A percentile compares a stretch with the other conserved stretches of the same genome.
Evolutionary conservation across 37 sponge, comb jelly and placozoan genomes (phyloP).

Genomic region (Beroe forskalii): DNA sequence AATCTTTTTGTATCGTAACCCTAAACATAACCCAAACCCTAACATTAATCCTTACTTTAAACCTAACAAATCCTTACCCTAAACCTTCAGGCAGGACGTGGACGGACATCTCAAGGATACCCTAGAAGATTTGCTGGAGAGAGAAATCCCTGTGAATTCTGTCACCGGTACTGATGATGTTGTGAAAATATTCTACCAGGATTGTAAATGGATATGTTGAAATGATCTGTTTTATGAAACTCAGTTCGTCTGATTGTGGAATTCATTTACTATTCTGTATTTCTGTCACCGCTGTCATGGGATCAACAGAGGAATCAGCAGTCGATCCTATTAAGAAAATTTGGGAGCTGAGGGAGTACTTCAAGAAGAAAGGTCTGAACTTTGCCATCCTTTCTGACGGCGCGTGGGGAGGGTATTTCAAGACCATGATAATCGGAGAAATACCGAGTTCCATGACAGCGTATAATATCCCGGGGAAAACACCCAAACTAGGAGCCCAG

Average conservation of each 20-base stretch:
- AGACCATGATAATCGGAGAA: slow-evolving; percentile 13
- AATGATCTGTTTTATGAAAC: too few relatives aligned
- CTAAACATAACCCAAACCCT: too few relatives aligned
- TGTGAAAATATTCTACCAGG: too few relatives aligned
- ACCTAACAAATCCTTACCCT: too few relatives aligned
- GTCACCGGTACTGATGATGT: too few relatives aligned
- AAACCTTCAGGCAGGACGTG: too few relatives aligned
- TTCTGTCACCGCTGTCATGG: not conserved
- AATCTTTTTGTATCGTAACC: too few relatives aligned
- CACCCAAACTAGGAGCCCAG: not conserved
- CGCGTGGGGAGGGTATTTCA: slow-evolving; percentile 64
- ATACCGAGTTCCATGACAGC: too few relatives aligned
- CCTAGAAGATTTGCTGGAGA: not conserved
- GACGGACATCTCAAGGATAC: not conserved
- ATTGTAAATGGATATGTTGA: too few relatives aligned
- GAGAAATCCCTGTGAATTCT: not conserved
- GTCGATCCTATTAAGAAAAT: not conserved
- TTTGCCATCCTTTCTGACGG: slow-evolving; percentile 16
- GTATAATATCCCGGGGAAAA: not conserved
- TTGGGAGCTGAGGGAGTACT: not conserved
- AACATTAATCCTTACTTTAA: too few relatives aligned
- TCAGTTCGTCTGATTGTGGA: too few relatives aligned
- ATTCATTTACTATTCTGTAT: too few relatives aligned
- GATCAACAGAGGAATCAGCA: slow-evolving; percentile 11
- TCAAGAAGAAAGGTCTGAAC: slow-evolving; percentile 18